Base-by-base conservation (phyloP, 2,888 invertebrate species). In the Clistopyga incitator region DNA sequence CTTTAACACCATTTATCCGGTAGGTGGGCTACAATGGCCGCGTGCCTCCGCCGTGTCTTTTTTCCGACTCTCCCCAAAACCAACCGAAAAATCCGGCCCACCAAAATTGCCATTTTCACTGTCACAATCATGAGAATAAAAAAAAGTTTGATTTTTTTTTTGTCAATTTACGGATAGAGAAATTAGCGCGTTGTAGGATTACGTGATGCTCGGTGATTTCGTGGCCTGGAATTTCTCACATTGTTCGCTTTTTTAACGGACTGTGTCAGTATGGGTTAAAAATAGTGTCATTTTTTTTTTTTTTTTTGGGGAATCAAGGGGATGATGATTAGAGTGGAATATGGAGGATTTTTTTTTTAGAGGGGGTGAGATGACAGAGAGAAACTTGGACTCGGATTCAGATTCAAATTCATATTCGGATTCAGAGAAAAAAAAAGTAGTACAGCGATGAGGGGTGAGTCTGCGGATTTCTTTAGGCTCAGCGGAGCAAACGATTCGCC, bases 401-500 rank as follows among this genome's bases (percentile, higher is more conserved):
- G 29, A 29, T 29, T 29, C 4, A 4, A 4, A 29, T 29, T 2
- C 29, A 29, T 29, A 29, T 29, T 29, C 29, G 4, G 29, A 29
- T 4, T 29, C 29, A 29, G 29, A 29, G 29, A 29, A 4, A 4
- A 4, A 29, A 29, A 29, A 4, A 34, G 78, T 10, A 54, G 6
- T 25, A 52, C 50, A 54, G 34, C 54, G 59, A 77, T 82, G 83
- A 74, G 78, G 82, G 84, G 77, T 56, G 78, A 78, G 82, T 81
- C 79, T 83, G 47, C 80, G 80, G 88, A 89, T 87, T 90, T 90
- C 90, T 90, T 89, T 87, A 88, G 89, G 89, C 89, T 90, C 89
- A 89, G 87, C 90, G 89, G 88, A 90, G 90, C 90, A 90, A 90
- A 89, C 90, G 90, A 90, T 90, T 87, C 87, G 88, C 85, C 80